Conservation (phyloP, 1,140 invertebrate genomes). For the Bursaphelenchus mucronatus region DNA sequence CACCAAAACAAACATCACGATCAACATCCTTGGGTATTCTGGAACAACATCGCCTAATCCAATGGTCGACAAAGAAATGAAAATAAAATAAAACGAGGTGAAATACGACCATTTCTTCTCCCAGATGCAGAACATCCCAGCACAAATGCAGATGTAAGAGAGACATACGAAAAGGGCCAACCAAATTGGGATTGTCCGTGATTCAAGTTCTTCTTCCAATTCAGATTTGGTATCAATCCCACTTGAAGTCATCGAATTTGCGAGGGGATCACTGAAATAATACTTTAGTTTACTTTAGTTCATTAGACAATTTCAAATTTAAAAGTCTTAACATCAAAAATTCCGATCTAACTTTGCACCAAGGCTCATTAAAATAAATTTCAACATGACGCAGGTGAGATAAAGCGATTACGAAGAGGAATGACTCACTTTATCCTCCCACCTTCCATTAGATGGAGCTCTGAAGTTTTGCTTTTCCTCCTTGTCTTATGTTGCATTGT, state of each 20-base stretch:
- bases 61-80: slow-evolving; percentile 88
- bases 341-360: too few relatives aligned
- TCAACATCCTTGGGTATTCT: slow-evolving; percentile 55
- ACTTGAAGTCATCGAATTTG: slow-evolving; percentile 4
- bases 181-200: slow-evolving; percentile 58
- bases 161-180: slow-evolving; percentile 55
- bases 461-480: slow-evolving; percentile 2
- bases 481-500: slow-evolving; percentile 12
- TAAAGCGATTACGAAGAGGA: background rate
- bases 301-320: background rate
- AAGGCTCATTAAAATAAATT: too few relatives aligned
- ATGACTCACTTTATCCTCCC: background rate
- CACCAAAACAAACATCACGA: slow-evolving; percentile 59
- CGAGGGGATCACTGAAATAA: too few relatives aligned
- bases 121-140: slow-evolving; percentile 64
- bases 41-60: slow-evolving; percentile 63
- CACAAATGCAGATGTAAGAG: slow-evolving; percentile 56
- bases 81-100: slow-evolving; percentile 86
- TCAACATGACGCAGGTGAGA: too few relatives aligned
- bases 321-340: too few relatives aligned
- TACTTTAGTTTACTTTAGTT: too few relatives aligned
- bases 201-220: slow-evolving; percentile 16
- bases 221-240: slow-evolving; percentile 23
- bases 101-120: slow-evolving; percentile 76
- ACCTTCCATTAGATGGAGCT: slow-evolving; percentile 11